Base-by-base conservation (phyloP, 2,797 vertebrate genomes). In the Hydrophis major region DNA sequence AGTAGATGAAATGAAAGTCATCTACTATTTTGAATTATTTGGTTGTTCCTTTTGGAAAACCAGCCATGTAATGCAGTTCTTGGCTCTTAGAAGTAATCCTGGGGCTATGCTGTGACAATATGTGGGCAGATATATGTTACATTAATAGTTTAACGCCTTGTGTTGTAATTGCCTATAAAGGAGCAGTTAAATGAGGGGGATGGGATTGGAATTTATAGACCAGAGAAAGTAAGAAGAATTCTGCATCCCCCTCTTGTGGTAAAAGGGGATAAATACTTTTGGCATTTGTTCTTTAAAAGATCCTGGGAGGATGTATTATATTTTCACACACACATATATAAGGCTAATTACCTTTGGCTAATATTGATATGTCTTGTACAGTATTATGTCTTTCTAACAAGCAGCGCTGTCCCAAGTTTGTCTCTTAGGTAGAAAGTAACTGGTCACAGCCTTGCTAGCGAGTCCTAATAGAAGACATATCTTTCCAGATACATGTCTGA, bases 221-320 rank as follows among this genome's bases (percentile, higher is more conserved):
- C 93, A 89, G 94, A 95, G 93, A 88, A 97, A 94, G 94, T 47
- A 94, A 95, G 95, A 91, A 93, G 97, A 97, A 96, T 97, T 96
- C 96, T 97, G 94, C 96, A 96, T 96, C 96, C 59, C 97, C 97
- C 97, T 97, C 97, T 95, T 96, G 97, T 98, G 97, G 97, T 69
- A 22, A 86, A 93, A 86, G 56, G 27, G 32, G 20, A 90, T 93
- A 89, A 89, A 57, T 89, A 56, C 69, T 57, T 1, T 47, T 56
- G 57, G 10, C 25, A 56, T 83, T 88, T 89, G n/a, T 14, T n/a
- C 88, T 6, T 50, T 16, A 28, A 88, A 88, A 20, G 55, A 14
- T 14, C 28, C 37, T 50, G 56, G 37, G 4, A 37, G 57, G 8
- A 27, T 69, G 20, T 28, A 28, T 57, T 37, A 27, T 74, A 83